phyloP scores from a whole-genome alignment of 2,888 invertebrate genomes.

The Acronicta aceris region DNA sequence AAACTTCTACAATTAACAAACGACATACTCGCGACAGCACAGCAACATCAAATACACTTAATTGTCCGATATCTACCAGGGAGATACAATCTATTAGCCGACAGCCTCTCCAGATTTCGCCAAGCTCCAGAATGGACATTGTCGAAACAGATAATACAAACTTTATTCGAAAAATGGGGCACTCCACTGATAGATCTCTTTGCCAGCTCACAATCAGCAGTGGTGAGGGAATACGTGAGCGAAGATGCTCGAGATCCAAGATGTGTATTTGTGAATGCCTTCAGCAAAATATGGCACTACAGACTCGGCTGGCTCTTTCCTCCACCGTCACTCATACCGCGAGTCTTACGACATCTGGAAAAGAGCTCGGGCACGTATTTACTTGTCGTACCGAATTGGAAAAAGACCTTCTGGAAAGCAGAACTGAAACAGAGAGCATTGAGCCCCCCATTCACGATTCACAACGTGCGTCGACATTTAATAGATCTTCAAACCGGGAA shows the following conservation, averaged over 20 bases:
- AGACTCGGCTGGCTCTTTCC: conserved; percentile 50
- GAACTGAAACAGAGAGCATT: conserved; percentile 25
- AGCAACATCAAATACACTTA: conserved; percentile 15
- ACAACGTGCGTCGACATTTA: conserved; percentile 9
- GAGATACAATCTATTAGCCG: conserved; percentile 36
- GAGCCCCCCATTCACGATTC: conserved; percentile 1
- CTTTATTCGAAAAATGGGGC: conserved; percentile 22
- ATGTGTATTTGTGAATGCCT: conserved; percentile 30
- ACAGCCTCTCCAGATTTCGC: conserved; percentile 39
- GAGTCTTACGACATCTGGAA: conserved; percentile 40
- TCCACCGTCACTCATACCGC: conserved; percentile 43
- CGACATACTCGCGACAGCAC: neutral
- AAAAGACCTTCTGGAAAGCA: conserved; percentile 40
- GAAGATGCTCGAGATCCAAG: conserved; percentile 16
- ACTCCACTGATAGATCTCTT: conserved; percentile 40
- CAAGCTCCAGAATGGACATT: conserved; percentile 31
- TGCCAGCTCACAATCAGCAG: conserved; percentile 37
- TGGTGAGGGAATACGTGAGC: conserved; percentile 37
- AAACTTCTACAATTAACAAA: too few relatives aligned
- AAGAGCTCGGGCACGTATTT: conserved; percentile 36
- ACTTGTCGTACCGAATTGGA: conserved; percentile 40
- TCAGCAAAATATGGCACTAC: conserved; percentile 46
- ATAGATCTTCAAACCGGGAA: conserved; percentile 9
- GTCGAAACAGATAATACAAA: neutral
- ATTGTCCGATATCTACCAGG: conserved; percentile 44